Evolutionary conservation across 2,797 vertebrate genomes (phyloP).

Genomic region (Amblyraja radiata): DNA sequence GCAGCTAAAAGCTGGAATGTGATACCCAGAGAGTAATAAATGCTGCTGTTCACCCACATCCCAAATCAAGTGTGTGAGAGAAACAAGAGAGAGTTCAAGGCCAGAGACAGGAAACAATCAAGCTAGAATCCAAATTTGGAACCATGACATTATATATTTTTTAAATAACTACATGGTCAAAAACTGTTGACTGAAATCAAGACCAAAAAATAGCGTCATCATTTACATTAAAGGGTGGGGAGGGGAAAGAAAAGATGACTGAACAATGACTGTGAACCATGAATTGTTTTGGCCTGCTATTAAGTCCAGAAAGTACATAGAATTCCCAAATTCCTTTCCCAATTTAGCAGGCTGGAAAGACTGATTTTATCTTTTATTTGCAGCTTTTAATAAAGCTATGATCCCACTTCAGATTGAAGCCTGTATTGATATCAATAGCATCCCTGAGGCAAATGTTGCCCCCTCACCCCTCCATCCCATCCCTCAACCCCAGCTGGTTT

Average conservation of each 20-base stretch:
- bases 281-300: background rate
- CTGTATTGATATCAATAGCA: background rate
- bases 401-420: background rate
- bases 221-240: slow-evolving; percentile 32
- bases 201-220: slow-evolving; percentile 29
- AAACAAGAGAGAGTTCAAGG: slow-evolving; percentile 46
- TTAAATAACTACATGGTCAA: slow-evolving; percentile 39
- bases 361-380: background rate
- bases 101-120: slow-evolving; percentile 66
- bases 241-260: background rate
- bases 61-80: slow-evolving; percentile 40
- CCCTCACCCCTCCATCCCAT: too few species aligned
- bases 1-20: slow-evolving; percentile 45
- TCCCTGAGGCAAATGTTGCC: background rate
- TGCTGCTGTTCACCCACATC: slow-evolving; percentile 41
- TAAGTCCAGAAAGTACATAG: background rate
- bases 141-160: slow-evolving; percentile 44
- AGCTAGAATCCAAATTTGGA: slow-evolving; percentile 53
- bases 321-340: background rate
- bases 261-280: background rate
- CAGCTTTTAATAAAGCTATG: background rate
- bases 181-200: slow-evolving; percentile 45
- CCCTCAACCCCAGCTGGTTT: background rate
- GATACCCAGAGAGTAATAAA: slow-evolving; percentile 49
- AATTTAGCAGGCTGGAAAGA: background rate